Evolutionary conservation across 2,797 vertebrate species (phyloP).

Genomic region (Heliangelus exortis): DNA sequence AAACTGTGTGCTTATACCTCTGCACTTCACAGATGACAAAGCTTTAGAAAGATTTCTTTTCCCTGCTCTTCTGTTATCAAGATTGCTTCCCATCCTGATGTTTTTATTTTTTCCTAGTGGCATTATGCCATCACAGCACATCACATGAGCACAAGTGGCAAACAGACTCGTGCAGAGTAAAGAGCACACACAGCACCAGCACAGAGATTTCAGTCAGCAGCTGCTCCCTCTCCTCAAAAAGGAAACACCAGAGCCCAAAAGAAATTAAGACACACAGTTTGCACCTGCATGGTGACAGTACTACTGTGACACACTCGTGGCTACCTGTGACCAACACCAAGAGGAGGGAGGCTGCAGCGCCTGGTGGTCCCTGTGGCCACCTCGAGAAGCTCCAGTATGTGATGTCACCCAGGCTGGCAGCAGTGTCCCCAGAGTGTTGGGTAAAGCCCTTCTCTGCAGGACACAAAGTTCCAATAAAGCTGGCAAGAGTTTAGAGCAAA

Average conservation of each 20-base stretch:
- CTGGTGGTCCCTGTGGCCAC: not conserved
- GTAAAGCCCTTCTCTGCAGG: not conserved
- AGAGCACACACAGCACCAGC: accelerated
- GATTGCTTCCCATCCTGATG: not conserved
- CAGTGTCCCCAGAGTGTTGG: not conserved
- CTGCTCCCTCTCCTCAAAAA: not conserved
- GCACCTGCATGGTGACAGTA: not conserved
- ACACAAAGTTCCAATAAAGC: not conserved
- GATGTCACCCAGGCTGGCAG: not conserved
- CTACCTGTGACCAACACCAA: not conserved
- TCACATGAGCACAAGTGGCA: accelerated
- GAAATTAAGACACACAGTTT: not conserved
- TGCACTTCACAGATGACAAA: not conserved
- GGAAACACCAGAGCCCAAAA: not conserved
- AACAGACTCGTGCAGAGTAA: not conserved
- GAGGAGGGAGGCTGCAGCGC: not conserved
- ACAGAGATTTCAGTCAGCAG: not conserved
- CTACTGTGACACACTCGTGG: accelerated
- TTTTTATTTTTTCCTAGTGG: not conserved
- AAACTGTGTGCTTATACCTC: not conserved
- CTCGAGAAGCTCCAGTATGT: accelerated
- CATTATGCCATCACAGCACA: not conserved
- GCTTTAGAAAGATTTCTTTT: not conserved
- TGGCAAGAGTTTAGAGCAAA: not conserved
- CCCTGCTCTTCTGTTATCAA: not conserved